These are phyloP conservation scores for Pterophyllum scalare DNA, from an alignment of 2,113 vertebrate species.

Conservation along the genomic window DNA sequence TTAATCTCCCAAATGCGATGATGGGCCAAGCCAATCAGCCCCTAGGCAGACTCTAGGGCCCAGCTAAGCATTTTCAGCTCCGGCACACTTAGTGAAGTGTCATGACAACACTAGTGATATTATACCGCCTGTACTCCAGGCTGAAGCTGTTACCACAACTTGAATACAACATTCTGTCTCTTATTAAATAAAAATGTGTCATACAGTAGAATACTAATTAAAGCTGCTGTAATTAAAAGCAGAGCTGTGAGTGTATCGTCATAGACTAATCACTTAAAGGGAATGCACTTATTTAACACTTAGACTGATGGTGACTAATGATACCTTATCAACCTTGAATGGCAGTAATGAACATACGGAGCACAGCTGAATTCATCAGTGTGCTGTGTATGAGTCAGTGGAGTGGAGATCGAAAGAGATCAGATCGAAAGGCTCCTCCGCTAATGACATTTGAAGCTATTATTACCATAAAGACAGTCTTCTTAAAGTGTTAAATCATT, in stretches of 20 bases:
- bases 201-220: background rate
- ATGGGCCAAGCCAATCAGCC: constrained; percentile 66
- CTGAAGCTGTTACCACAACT: background rate
- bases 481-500: constrained; percentile 37
- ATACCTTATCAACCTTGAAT: constrained; percentile 28
- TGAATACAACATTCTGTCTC: background rate
- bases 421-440: constrained; percentile 1
- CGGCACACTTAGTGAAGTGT: constrained; percentile 12
- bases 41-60: constrained; percentile 33
- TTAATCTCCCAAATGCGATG: constrained; percentile 77
- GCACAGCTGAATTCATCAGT: constrained; percentile 15
- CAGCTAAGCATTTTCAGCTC: constrained; percentile 58
- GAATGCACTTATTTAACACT: background rate
- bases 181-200: constrained; percentile 8
- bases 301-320: constrained; percentile 36
- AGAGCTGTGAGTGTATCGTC: background rate
- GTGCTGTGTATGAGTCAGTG: constrained; percentile 16
- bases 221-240: constrained; percentile 11
- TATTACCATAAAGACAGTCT: constrained; percentile 24
- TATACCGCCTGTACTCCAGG: background rate
- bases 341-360: constrained; percentile 24
- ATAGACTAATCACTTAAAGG: constrained; percentile 1
- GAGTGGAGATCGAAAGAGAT: constrained; percentile 7
- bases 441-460: constrained; percentile 54
- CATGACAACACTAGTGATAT: constrained; percentile 29